A percentile compares a stretch with the other conserved stretches of the same genome.
Evolutionary conservation across 2,113 vertebrate species (phyloP).

Genomic region (Chaetops frenatus): DNA sequence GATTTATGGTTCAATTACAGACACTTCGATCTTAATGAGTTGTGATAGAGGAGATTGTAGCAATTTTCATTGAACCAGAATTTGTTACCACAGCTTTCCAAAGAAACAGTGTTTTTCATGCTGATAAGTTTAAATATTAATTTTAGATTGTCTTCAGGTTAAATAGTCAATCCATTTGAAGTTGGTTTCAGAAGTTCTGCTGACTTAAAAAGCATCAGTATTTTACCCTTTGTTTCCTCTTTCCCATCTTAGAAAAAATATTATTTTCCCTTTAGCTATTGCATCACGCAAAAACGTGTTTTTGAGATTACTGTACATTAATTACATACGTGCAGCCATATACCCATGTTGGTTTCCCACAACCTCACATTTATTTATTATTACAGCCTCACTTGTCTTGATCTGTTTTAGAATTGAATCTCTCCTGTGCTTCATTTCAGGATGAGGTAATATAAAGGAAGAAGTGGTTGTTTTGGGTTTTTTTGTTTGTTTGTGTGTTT

Average conservation of each 20-base stretch:
- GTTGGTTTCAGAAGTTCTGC: background rate
- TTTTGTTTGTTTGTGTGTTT: background rate
- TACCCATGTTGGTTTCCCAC: background rate
- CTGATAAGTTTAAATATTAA: constrained; percentile 8
- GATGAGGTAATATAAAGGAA: background rate
- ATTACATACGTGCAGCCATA: background rate
- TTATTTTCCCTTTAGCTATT: background rate
- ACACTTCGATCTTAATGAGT: constrained; percentile 31
- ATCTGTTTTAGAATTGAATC: background rate
- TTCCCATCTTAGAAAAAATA: background rate
- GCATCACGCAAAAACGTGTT: background rate
- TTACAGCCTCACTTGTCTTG: background rate
- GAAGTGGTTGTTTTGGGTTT: background rate
- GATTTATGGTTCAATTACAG: constrained; percentile 38
- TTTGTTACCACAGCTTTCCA: background rate
- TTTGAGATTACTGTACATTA: background rate
- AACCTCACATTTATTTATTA: background rate
- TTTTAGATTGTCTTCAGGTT: constrained; percentile 19
- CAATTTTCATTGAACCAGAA: background rate
- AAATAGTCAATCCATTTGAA: background rate
- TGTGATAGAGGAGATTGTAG: constrained; percentile 8
- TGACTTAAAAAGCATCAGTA: background rate
- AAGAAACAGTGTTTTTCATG: background rate
- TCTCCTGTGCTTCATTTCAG: background rate
- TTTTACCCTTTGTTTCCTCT: background rate